phyloP scores from a whole-genome alignment of 2,888 invertebrate species.

The Chorisops tibialis region DNA sequence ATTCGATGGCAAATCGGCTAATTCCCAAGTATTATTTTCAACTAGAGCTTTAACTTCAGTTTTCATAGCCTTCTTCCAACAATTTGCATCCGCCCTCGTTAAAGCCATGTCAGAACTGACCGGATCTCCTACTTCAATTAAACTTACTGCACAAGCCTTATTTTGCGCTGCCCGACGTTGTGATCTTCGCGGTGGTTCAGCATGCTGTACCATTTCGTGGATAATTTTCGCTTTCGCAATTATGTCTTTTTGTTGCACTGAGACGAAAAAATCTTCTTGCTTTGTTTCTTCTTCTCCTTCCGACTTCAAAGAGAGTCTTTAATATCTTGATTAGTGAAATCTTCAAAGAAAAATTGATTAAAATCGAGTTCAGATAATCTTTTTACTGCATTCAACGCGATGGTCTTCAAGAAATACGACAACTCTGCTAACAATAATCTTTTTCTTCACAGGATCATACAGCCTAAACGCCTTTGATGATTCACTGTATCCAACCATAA shows the following conservation, averaged over 20 bases:
- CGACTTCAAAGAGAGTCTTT: no score
- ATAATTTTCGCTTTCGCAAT: no score
- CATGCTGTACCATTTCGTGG: no score
- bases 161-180: neutral
- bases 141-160: neutral
- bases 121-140: neutral
- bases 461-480: conserved; percentile 30
- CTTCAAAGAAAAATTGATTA: neutral
- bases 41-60: conserved; percentile 35
- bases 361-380: neutral
- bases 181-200: neutral
- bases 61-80: conserved; percentile 33
- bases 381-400: neutral
- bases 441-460: neutral
- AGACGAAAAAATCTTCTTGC: no score
- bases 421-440: conserved; percentile 2
- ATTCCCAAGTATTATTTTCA: conserved; percentile 27
- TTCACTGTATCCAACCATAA: conserved; percentile 30
- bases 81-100: neutral
- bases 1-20: neutral
- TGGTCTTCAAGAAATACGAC: neutral
- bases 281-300: no score
- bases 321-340: neutral
- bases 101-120: neutral
- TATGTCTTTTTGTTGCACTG: no score